phyloP scores from a whole-genome alignment of 2,113 vertebrate genomes.

The Tragelaphus strepsiceros region DNA sequence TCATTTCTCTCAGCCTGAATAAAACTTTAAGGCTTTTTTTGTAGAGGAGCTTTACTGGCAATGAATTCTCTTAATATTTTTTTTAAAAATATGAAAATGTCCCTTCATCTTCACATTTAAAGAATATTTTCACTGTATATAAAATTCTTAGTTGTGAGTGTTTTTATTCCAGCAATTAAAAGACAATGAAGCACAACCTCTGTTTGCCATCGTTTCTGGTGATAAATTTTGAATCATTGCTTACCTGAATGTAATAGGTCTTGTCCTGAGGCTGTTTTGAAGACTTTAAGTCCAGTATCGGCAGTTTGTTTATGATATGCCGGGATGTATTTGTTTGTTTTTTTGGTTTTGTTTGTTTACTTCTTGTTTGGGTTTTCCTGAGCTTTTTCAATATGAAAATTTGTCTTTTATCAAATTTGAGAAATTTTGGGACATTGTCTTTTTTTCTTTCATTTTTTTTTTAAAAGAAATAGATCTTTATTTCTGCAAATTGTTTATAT shows the following conservation, averaged over 20 bases:
- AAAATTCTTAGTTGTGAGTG: background rate
- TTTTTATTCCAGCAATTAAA: background rate
- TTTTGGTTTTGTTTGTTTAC: background rate
- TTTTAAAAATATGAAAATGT: background rate
- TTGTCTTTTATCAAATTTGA: background rate
- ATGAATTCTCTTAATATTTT: background rate
- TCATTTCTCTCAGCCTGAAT: background rate
- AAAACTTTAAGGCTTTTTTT: background rate
- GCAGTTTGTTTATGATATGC: background rate
- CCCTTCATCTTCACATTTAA: background rate
- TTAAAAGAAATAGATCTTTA: conserved; percentile 30
- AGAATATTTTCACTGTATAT: background rate
- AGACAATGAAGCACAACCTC: background rate
- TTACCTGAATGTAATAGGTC: background rate
- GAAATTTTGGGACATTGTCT: background rate
- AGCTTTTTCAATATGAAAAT: background rate
- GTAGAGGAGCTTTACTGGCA: background rate
- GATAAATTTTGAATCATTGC: background rate
- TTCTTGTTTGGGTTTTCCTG: background rate
- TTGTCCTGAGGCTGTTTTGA: background rate
- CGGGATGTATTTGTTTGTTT: background rate
- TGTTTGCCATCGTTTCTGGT: background rate
- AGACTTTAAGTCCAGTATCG: background rate
- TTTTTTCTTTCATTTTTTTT: background rate
- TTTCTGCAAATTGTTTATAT: conserved; percentile 17